Evolutionary conservation across 64 coral and sea anemone genomes (phyloP).

Genomic region (Montipora foliosa): DNA sequence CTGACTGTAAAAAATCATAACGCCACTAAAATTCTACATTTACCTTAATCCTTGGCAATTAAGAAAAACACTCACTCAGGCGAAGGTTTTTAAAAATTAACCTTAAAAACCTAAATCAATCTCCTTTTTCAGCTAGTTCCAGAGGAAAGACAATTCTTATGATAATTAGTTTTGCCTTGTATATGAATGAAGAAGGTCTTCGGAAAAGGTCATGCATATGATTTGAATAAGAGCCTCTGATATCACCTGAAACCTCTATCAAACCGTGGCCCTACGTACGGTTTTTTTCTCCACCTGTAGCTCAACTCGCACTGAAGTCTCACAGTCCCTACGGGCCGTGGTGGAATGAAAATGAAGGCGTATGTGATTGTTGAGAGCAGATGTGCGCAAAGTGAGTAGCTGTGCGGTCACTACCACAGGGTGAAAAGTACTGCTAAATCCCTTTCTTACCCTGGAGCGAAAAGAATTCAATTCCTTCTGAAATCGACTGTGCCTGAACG

Average conservation of each 20-base stretch:
- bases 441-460: neutral
- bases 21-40: too few relatives aligned
- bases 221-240: too few relatives aligned
- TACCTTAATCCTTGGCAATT: too few relatives aligned
- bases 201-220: too few relatives aligned
- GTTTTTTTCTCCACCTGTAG: neutral
- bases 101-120: too few relatives aligned
- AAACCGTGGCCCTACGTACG: neutral
- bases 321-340: conserved; percentile 1
- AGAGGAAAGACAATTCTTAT: too few relatives aligned
- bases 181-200: too few relatives aligned
- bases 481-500: conserved; percentile 63
- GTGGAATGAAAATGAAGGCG: conserved; percentile 36
- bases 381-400: conserved; percentile 3
- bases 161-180: too few relatives aligned
- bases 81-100: too few relatives aligned
- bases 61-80: too few relatives aligned
- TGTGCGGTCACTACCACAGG: conserved; percentile 12
- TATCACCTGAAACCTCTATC: neutral
- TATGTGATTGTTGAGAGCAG: conserved; percentile 2
- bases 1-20: too few relatives aligned
- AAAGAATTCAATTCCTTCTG: conserved; percentile 44
- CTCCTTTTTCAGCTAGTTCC: too few relatives aligned
- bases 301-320: conserved; percentile 11
- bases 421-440: conserved; percentile 13